phyloP scores from a whole-genome alignment of 2,888 invertebrate species.

The Eutolmus rufibarbis region DNA sequence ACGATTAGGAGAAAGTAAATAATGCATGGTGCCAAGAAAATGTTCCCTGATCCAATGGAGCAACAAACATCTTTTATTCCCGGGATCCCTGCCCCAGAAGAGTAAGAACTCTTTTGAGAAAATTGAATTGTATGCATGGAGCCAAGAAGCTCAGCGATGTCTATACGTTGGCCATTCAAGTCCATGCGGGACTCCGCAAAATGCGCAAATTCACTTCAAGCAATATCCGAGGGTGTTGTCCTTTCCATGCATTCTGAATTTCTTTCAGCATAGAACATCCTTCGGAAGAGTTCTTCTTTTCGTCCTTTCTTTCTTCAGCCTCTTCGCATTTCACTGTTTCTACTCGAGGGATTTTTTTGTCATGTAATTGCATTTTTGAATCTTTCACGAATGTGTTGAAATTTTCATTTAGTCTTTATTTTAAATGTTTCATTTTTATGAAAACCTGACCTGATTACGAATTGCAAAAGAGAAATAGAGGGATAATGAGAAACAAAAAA shows the following conservation, averaged over 20 bases:
- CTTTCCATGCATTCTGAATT: background rate
- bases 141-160: background rate
- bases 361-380: background rate
- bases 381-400: background rate
- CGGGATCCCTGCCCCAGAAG: background rate
- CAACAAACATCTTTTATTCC: background rate
- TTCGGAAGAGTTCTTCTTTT: background rate
- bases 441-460: background rate
- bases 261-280: background rate
- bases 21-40: background rate
- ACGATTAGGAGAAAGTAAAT: background rate
- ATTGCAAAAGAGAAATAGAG: background rate
- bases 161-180: background rate
- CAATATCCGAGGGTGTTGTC: background rate
- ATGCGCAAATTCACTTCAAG: background rate
- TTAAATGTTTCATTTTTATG: background rate
- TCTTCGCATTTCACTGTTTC: background rate
- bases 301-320: background rate
- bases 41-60: background rate
- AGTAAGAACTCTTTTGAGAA: background rate
- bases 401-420: background rate
- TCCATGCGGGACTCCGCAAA: background rate
- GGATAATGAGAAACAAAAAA: background rate
- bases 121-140: background rate
- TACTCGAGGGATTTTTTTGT: background rate